Evolutionary conservation across 2,113 vertebrate genomes (phyloP), one percentile per base, ranked within the genome.

Genomic region (Bagarius yarrelli): DNA sequence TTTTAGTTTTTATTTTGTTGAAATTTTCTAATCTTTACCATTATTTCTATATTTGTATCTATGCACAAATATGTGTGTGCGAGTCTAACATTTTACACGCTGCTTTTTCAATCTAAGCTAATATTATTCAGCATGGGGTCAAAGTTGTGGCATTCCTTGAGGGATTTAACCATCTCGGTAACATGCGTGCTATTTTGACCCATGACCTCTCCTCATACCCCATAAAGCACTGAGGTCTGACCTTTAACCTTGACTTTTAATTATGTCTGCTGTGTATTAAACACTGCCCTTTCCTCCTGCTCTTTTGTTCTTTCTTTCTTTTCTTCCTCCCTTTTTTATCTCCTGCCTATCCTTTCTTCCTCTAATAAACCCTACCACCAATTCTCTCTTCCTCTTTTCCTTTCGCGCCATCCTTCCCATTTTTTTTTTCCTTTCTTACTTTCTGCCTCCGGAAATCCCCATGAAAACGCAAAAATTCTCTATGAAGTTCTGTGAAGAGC

Each of bases 201-300:
- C 61, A 2, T 25, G 36, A 76, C 74, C 74, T 76, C 36, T 11
- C 40, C 25, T 47, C 3, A 19, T 27, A 60, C 16, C 32, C 30
- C 14, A 40, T 40, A 75, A 59, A 75, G 19, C 6, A 8, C 0
- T 18, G 21, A 40, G n/a, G 59, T 44, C 40, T 70, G n/a, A 71
- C 69, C 69, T 60, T 36, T n/a, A 25, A 40, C 74, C 14, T 40
- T 75, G 52, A 36, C 52, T 55, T 76, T 60, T 47, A 44, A 47
- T 19, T 12, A 50, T 23, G 44, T 50, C 44, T 8, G 67, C 23
- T 30, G 40, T 47, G 19, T 19, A 64, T 18, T 12, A 21, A 11
- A 18, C 63, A 19, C 16, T 40, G 36, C 36, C 8, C 53, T 5
- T 2, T 3, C 16, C 16, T 55, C 16, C 53, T 18, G 5, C 15